Evolutionary conservation across 2,797 vertebrate species (phyloP), one percentile per base, ranked within the genome.

Genomic region (Fringilla coelebs): DNA sequence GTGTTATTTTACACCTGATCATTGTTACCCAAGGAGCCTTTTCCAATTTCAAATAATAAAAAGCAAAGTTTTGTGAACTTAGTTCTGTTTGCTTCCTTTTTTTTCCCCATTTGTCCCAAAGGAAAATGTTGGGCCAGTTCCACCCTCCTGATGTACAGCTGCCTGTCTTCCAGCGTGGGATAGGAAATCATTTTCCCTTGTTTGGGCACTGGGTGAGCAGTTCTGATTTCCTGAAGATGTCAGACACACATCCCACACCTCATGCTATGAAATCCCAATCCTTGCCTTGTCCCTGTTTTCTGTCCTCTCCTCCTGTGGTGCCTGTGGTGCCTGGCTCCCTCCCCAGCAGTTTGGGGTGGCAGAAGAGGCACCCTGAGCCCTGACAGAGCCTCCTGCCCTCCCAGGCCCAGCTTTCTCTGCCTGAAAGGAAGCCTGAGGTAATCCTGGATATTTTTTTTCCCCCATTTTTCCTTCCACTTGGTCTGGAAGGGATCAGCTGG

Each of bases 11-110:
- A 78, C 92, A 95, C 88, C 78, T 70, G 84, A 78, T 88, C 79
- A 11, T 90, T 92, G 93, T 95, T 85, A 92, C 88, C 93, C 95
- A 48, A 95, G 68, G 85, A 95, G 88, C 96, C 88, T 96, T 97
- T 96, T 96, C 94, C 95, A 95, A 0, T 96, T 96, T 96, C 94
- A 95, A 91, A 89, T 46, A 91, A 96, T 89, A 93, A 96, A 94
- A 91, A 91, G 46, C 46, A 41, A 74, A 89, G 72, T 92, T 96
- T 95, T 96, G 94, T 89, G 78, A 94, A 90, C 88, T 86, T 26
- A 73, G 1, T 79, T 78, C 67, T 78, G 70, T 36, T 80, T 71
- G 60, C 19, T 82, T 22, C 46, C 24, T 65, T 28, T 25, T 52
- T 25, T 11, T 1, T 1, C 2, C 7, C 43, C 1, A 16, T 9